Evolutionary conservation across 2,888 invertebrate genomes (phyloP), one percentile per base, ranked within the genome.

Genomic region (Athrips mouffetella): DNA sequence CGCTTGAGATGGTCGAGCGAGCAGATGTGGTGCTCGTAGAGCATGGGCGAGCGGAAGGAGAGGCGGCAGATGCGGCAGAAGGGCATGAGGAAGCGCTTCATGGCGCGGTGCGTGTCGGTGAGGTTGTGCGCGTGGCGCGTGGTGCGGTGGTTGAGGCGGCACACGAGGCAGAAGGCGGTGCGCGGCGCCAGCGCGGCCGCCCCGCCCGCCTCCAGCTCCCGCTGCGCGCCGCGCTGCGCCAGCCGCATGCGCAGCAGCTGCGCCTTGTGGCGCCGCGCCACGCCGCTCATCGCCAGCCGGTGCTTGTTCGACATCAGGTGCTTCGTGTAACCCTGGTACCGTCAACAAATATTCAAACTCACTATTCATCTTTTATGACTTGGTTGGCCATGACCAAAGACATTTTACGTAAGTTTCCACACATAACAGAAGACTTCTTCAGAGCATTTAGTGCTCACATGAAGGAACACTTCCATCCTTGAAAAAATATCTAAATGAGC

Each of bases 81-180:
- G 1, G 96, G 96, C 91, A 94, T 92, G 53, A 96, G 86, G 80
- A 96, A 95, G 67, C 94, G 92, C 78, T 94, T 94, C 91, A 96
- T 95, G 67, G 93, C 93, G 78, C 94, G 92, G 70, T 96, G 96
- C 25, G 94, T 91, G 62, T 94, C 93, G 20, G 95, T 94, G 48
- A 91, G 85, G 69, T 94, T 94, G 89, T 96, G 96, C 51, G 93
- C 91, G 52, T 92, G 91, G 68, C 94, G 93, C 42, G 92, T 90
- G 63, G 93, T 93, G 58, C 93, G 91, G 77, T 93, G 93, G 75
- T 93, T 94, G 63, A 94, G 89, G 58, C 94, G 93, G 74, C 94
- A 94, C 56, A 93, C 89, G 39, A 91, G 90, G 74, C 94, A 94
- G 82, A 92, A 95, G 67, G 91, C 92, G 55, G 93, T 91, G 55